Evolutionary conservation across 2,888 invertebrate genomes (phyloP), one percentile per base, ranked within the genome.

Genomic region (Unio pictorum): DNA sequence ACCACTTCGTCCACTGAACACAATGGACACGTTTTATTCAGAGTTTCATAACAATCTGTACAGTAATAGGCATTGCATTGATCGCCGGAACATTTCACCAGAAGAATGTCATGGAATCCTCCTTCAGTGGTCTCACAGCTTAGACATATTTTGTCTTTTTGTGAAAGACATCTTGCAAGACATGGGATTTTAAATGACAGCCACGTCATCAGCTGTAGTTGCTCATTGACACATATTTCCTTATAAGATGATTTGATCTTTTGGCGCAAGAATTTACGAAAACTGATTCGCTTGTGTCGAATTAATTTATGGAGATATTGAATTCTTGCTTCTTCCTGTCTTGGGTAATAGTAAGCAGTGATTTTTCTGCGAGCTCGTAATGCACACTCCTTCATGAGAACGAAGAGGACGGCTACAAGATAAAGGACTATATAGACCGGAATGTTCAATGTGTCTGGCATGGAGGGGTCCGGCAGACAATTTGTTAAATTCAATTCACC

Each of bases 241-340:
- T 78, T 80, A 34, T 71, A 70, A 15, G 73, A 45, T 8, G 76
- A 72, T 11, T 70, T 68, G 11, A 81, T 68, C 45, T 74, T 74
- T n/a, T 81, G 73, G 18, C 73, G 75, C 11, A 81, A 26, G 62
- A 75, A 76, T 55, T 70, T 73, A 6, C 76, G 61, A 23, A 81
- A 66, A 3, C 78, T 75, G 54, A 75, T 69, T 23, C 81, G 71
- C 54, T 71, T 75, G 66, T 76, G 75, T 23, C 76, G 72, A 28
- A 81, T 79, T 56, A 75, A 75, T 68, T 79, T 78, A 55, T 81
- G 79, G 3, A 81, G 74, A 57, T 73, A 79, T 30, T 73, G 70
- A 56, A 77, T 64, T 55, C 81, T 67, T 5, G 71, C 72, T 18
- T 65, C 20, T 67, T 81, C 81, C 61, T 77, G 75, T 65, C 74